Conservation (phyloP, 2,888 invertebrate species). For the Caenorhabditis wallacei region DNA sequence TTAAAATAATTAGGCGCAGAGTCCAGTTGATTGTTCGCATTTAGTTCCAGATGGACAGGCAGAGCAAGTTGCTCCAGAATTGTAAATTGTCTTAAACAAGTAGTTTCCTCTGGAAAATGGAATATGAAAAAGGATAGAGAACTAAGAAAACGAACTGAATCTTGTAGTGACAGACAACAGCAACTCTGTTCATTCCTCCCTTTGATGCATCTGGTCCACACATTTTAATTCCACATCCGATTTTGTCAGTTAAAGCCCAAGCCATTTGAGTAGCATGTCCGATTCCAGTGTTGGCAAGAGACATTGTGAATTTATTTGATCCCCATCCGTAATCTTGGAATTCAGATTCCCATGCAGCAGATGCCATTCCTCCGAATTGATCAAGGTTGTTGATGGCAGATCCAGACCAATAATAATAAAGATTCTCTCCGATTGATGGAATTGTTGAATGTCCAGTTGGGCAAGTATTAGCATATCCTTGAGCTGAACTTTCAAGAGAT, state of each 20-base stretch:
- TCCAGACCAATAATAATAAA: slow-evolving; percentile 47
- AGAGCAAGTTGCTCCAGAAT: slow-evolving; percentile 49
- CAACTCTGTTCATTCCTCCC: slow-evolving; percentile 50
- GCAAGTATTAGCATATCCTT: slow-evolving; percentile 49
- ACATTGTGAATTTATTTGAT: slow-evolving; percentile 27
- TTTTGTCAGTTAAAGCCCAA: slow-evolving; percentile 46
- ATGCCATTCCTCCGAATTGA: slow-evolving; percentile 26
- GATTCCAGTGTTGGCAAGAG: slow-evolving; percentile 44
- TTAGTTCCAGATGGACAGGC: slow-evolving; percentile 54
- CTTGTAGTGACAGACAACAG: slow-evolving; percentile 64
- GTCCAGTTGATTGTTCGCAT: slow-evolving; percentile 50
- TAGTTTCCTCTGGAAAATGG: slow-evolving; percentile 59
- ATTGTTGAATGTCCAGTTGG: slow-evolving; percentile 48
- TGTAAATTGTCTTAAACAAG: slow-evolving; percentile 39
- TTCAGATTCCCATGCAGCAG: slow-evolving; percentile 35
- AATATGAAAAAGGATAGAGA: neutral
- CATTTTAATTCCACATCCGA: slow-evolving; percentile 58
- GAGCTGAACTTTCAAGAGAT: slow-evolving; percentile 36
- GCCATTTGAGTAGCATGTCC: slow-evolving; percentile 61
- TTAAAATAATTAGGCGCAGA: slow-evolving; percentile 42
- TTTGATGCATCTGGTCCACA: slow-evolving; percentile 47
- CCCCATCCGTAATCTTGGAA: slow-evolving; percentile 57
- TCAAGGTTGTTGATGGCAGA: slow-evolving; percentile 32
- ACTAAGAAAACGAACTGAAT: slow-evolving; percentile 32
- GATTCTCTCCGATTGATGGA: slow-evolving; percentile 46